Conservation (phyloP, 2,797 vertebrate genomes). For the Pelochelys cantorii region DNA sequence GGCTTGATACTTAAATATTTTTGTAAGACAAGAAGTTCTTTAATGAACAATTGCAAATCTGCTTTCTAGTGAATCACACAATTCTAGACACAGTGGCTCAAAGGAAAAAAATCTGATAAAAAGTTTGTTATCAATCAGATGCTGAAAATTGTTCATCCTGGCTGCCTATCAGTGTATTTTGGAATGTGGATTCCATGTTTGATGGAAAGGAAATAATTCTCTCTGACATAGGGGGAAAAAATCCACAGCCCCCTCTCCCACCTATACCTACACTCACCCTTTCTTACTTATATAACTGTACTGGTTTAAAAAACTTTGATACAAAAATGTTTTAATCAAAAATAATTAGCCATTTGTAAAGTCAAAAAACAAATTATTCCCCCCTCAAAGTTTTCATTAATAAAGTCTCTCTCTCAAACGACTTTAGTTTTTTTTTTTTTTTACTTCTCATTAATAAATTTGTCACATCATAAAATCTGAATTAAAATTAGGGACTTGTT, state of each 20-base stretch:
- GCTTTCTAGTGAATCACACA: neutral
- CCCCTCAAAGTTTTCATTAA: neutral
- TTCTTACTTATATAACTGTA: neutral
- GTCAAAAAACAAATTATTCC: neutral
- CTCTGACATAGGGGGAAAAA: neutral
- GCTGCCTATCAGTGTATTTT: neutral
- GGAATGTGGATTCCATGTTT: neutral
- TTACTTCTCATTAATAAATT: neutral
- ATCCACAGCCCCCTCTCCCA: too few species aligned
- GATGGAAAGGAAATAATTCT: neutral
- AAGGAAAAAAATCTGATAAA: neutral
- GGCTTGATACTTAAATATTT: neutral
- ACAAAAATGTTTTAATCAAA: neutral
- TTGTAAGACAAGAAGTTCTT: neutral
- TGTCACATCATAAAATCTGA: neutral
- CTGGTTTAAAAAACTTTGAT: neutral
- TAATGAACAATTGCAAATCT: neutral
- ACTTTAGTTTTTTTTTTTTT: neutral
- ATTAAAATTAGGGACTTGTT: neutral
- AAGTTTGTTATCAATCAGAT: neutral
- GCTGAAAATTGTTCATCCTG: neutral
- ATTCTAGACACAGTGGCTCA: neutral
- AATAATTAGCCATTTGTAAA: neutral
- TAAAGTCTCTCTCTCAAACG: neutral
- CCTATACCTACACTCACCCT: neutral